Evolutionary conservation across 2,113 vertebrate species (phyloP).

Genomic region (Semicossyphus pulcher): DNA sequence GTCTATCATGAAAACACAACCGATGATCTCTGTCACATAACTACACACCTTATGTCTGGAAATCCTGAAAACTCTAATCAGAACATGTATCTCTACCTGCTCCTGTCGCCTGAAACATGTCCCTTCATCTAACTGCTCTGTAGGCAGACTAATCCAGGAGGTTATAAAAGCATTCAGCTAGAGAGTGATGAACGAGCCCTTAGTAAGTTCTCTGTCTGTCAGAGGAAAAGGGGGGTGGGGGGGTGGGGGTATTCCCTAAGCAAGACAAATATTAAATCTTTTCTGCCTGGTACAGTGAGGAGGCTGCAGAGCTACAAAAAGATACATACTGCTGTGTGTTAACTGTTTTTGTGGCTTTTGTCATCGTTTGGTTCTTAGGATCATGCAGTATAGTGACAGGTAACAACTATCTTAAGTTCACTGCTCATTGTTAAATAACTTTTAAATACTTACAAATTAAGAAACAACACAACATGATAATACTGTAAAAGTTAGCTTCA

Average conservation of each 20-base stretch:
- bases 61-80: conserved; percentile 10
- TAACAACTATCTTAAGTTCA: conserved; percentile 66
- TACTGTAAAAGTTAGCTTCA: conserved; percentile 78
- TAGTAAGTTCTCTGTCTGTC: conserved; percentile 73
- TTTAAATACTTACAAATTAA: conserved; percentile 76
- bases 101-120: conserved; percentile 10
- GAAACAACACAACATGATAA: conserved; percentile 77
- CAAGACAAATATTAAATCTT: conserved; percentile 43
- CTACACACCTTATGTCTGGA: not conserved
- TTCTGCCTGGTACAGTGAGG: conserved; percentile 45
- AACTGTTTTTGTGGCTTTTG: conserved; percentile 11
- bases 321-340: conserved; percentile 41
- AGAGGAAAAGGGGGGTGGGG: conserved; percentile 19
- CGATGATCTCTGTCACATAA: not conserved
- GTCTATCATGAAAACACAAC: conserved; percentile 1
- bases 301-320: conserved; percentile 65
- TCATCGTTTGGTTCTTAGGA: conserved; percentile 36
- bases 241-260: conserved; percentile 33
- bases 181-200: conserved; percentile 80
- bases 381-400: conserved; percentile 73
- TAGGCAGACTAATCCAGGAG: conserved; percentile 61
- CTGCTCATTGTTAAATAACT: conserved; percentile 57
- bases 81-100: not conserved
- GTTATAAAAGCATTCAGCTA: conserved; percentile 64
- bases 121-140: conserved; percentile 50